These are phyloP conservation scores for Catalaphyllia jardinei DNA, from an alignment of 64 coral and sea anemone genomes.

Conservation along the genomic window DNA sequence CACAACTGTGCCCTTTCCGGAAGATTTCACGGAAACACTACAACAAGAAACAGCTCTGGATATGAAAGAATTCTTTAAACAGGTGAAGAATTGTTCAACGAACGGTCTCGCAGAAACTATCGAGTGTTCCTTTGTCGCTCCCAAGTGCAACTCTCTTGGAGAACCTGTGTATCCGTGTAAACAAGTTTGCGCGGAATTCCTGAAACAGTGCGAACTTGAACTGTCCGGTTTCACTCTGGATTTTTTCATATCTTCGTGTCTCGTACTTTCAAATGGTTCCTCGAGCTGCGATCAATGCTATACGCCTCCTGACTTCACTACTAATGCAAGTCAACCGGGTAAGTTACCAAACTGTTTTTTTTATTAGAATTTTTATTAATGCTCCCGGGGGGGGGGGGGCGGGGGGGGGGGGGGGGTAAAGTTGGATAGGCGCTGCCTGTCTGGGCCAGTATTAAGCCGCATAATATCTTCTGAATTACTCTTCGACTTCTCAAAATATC, in stretches of 20 bases:
- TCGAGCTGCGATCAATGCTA: neutral
- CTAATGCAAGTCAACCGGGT: neutral
- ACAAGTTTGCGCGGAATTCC: constrained; percentile 11
- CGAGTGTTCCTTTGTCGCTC: constrained; percentile 20
- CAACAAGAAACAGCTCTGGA: neutral
- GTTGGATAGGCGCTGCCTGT: too few species aligned
- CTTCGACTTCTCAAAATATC: too few species aligned
- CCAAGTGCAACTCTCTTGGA: neutral
- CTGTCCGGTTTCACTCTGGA: neutral
- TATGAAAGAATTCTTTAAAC: neutral
- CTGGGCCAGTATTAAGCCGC: too few species aligned
- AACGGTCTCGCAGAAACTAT: constrained; percentile 9
- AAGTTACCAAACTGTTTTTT: neutral
- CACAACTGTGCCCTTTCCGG: neutral
- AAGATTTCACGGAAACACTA: neutral
- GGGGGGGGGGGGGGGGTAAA: too few species aligned
- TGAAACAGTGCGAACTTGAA: neutral
- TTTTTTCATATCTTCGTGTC: constrained; percentile 6
- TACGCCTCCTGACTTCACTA: neutral
- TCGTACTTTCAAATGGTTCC: neutral
- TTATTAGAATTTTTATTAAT: too few species aligned
- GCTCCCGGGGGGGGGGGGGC: too few species aligned
- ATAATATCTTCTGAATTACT: too few species aligned
- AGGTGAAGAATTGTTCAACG: neutral
- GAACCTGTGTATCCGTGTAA: constrained; percentile 2